Evolutionary conservation across 2,888 invertebrate species (phyloP).

Genomic region (Perithous albicinctus): DNA sequence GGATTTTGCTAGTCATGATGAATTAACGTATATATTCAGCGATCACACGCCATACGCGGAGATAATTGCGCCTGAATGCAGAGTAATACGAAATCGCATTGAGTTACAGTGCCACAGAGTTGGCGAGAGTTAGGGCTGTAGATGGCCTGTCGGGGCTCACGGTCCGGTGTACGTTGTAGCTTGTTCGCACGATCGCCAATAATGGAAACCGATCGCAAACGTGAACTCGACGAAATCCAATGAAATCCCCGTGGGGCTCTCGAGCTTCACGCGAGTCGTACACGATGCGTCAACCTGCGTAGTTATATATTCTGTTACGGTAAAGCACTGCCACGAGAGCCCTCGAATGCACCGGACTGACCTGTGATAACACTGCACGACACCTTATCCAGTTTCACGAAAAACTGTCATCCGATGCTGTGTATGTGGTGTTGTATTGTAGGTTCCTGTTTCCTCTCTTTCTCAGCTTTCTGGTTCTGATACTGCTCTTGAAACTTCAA

Average conservation of each 20-base stretch:
- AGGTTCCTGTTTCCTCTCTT: neutral
- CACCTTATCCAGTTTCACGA: neutral
- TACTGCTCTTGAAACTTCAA: too few species aligned
- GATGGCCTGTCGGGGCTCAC: slow-evolving; percentile 1
- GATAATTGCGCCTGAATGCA: neutral
- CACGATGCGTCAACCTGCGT: slow-evolving; percentile 25
- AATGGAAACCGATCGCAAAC: slow-evolving; percentile 31
- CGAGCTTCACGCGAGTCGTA: slow-evolving; percentile 17
- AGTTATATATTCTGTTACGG: neutral
- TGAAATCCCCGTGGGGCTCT: slow-evolving; percentile 29
- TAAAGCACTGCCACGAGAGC: neutral
- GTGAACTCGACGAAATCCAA: slow-evolving; percentile 31
- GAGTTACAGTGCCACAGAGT: neutral
- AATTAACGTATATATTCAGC: too few species aligned
- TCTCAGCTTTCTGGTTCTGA: neutral
- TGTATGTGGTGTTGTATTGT: neutral
- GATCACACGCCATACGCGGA: neutral
- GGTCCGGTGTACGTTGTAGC: neutral
- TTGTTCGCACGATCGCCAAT: slow-evolving; percentile 5
- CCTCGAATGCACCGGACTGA: neutral
- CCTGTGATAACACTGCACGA: slow-evolving; percentile 12
- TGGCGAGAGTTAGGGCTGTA: neutral
- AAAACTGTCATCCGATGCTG: neutral
- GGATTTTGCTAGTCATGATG: too few species aligned
- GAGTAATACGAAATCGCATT: slow-evolving; percentile 5